Conservation (phyloP, 1,140 invertebrate species). For the Helicoverpa armigera region DNA sequence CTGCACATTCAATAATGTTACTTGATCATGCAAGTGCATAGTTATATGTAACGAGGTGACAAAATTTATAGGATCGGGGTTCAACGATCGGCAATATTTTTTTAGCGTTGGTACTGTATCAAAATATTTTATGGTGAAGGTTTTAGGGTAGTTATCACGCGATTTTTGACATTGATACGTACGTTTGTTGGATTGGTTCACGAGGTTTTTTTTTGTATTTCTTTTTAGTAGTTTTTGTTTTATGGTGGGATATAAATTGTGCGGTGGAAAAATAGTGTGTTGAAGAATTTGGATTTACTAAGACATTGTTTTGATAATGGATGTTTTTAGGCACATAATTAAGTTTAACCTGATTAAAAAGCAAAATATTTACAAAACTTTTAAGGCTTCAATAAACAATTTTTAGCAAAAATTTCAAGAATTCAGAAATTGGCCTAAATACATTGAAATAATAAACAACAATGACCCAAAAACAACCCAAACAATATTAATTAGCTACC, state of each 20-base stretch:
- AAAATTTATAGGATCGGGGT: slow-evolving; percentile 44
- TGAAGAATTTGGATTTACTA: no score
- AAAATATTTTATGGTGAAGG: background rate
- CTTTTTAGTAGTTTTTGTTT: no score
- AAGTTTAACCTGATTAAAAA: no score
- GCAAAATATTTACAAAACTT: no score
- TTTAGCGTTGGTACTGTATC: background rate
- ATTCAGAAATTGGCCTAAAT: no score
- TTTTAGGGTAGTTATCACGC: slow-evolving; percentile 35
- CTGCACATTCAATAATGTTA: slow-evolving; percentile 38
- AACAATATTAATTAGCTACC: slow-evolving; percentile 1
- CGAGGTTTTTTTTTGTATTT: background rate
- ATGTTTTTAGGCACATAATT: no score
- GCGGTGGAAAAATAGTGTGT: no score
- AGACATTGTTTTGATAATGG: no score
- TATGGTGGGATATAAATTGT: no score
- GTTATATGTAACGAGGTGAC: slow-evolving; percentile 43
- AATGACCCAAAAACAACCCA: background rate
- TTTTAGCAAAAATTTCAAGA: no score
- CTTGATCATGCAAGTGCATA: slow-evolving; percentile 46
- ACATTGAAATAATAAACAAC: background rate
- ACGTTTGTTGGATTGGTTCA: background rate
- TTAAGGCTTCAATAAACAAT: no score
- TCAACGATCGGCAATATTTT: slow-evolving; percentile 18
- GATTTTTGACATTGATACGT: slow-evolving; percentile 20